phyloP scores from a whole-genome alignment of 2,888 invertebrate species.

The Melikaiella ostensackeni region DNA sequence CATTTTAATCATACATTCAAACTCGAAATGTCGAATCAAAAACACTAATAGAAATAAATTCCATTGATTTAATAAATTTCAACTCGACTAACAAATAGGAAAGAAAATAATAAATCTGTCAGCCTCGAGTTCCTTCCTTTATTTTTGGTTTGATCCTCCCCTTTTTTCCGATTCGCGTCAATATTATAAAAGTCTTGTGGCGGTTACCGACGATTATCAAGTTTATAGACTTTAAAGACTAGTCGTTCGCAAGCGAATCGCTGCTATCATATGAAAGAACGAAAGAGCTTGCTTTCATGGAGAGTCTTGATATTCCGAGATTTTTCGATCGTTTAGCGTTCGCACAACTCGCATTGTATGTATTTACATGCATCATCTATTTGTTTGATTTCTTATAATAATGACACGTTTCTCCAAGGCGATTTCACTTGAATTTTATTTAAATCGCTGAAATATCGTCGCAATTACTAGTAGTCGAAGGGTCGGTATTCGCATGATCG shows the following conservation, averaged over 20 bases:
- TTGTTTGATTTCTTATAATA: conserved; percentile 17
- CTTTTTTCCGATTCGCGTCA: conserved; percentile 10
- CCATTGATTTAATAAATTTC: not conserved
- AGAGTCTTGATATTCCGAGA: conserved; percentile 8
- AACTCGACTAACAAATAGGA: not conserved
- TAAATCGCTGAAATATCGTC: not conserved
- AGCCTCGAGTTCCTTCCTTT: not conserved
- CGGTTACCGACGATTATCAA: conserved; percentile 16
- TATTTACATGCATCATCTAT: not conserved
- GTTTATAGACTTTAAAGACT: conserved; percentile 26
- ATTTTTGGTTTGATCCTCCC: not conserved
- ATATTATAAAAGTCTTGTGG: conserved; percentile 34
- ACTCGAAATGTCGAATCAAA: not conserved
- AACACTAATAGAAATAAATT: not conserved
- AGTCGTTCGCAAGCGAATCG: conserved; percentile 33
- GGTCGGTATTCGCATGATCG: not conserved
- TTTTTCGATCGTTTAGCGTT: not conserved
- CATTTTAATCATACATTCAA: not conserved
- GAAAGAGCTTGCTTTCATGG: conserved; percentile 17
- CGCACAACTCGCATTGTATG: conserved; percentile 7
- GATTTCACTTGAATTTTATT: not conserved
- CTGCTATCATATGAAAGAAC: conserved; percentile 8
- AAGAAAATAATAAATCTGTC: conserved; percentile 6
- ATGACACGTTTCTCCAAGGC: not conserved
- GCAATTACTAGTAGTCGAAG: conserved; percentile 5